Percentiles rank a stretch among this genome's conserved stretches.
Evolutionary conservation across 2,888 invertebrate genomes (phyloP).

Genomic region (Sympetrum striolatum): DNA sequence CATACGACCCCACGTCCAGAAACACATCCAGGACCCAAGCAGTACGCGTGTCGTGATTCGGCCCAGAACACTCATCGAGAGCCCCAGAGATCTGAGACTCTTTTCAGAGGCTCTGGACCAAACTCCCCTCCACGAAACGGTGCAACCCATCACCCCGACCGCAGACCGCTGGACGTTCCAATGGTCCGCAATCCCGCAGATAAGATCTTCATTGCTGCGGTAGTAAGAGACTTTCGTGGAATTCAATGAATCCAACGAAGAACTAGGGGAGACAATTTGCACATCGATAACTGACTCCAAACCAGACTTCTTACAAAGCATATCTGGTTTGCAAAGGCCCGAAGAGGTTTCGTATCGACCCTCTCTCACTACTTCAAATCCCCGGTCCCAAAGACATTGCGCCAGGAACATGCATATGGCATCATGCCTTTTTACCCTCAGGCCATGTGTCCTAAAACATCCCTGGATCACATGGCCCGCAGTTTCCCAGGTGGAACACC

Average conservation of each 20-base stretch:
- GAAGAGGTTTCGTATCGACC: neutral
- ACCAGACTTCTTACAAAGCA: neutral
- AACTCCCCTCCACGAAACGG: neutral
- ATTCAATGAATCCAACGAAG: neutral
- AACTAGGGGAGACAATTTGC: neutral
- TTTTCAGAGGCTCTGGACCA: neutral
- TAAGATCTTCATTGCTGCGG: neutral
- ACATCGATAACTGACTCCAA: neutral
- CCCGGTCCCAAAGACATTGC: too few relatives aligned
- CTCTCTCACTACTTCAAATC: neutral
- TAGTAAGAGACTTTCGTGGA: neutral
- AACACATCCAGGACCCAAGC: too few relatives aligned
- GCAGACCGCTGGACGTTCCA: neutral
- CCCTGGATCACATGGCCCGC: constrained; percentile 54
- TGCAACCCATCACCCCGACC: neutral
- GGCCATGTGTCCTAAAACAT: too few relatives aligned
- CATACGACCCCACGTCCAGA: too few relatives aligned
- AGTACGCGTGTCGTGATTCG: too few relatives aligned
- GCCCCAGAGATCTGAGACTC: neutral
- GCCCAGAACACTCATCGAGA: neutral
- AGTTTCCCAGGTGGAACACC: constrained; percentile 54
- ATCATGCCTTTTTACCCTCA: constrained; percentile 55
- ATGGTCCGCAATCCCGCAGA: neutral
- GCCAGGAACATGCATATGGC: too few relatives aligned
- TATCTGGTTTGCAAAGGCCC: neutral